Evolutionary conservation across 2,888 invertebrate genomes (phyloP).

Genomic region (Rhingia rostrata): DNA sequence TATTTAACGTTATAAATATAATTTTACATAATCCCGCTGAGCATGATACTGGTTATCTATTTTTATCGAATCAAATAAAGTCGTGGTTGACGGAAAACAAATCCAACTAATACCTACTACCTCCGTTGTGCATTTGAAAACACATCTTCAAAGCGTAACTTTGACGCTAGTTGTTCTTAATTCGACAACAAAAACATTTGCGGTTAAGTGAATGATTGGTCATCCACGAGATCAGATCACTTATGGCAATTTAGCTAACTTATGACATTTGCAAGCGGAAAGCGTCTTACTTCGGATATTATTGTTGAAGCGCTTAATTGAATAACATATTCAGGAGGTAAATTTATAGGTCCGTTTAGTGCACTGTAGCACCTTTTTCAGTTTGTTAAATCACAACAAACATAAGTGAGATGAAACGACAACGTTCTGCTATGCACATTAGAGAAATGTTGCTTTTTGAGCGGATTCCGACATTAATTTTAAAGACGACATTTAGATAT

Average conservation of each 20-base stretch:
- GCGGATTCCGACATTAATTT: too few relatives aligned
- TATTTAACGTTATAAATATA: too few relatives aligned
- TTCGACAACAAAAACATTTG: slow-evolving; percentile 49
- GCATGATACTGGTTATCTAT: not conserved
- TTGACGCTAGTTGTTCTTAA: slow-evolving; percentile 44
- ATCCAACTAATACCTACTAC: too few relatives aligned
- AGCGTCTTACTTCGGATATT: slow-evolving; percentile 21
- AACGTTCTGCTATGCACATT: too few relatives aligned
- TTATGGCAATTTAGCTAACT: slow-evolving; percentile 44
- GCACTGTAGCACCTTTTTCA: not conserved
- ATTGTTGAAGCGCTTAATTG: not conserved
- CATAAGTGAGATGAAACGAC: too few relatives aligned
- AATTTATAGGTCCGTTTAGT: not conserved
- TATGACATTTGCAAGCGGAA: slow-evolving; percentile 36
- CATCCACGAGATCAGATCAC: slow-evolving; percentile 41
- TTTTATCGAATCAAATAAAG: slow-evolving; percentile 1
- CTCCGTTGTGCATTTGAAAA: not conserved
- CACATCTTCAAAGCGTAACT: slow-evolving; percentile 24
- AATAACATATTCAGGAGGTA: not conserved
- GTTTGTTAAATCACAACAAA: too few relatives aligned
- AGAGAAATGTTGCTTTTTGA: too few relatives aligned
- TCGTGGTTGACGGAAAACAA: not conserved
- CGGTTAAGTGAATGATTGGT: slow-evolving; percentile 56
- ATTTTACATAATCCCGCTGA: too few relatives aligned
- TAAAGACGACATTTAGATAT: too few relatives aligned